Base-by-base conservation (phyloP, 92 coral and sea anemone genomes). In the Paramuricea clavata region DNA sequence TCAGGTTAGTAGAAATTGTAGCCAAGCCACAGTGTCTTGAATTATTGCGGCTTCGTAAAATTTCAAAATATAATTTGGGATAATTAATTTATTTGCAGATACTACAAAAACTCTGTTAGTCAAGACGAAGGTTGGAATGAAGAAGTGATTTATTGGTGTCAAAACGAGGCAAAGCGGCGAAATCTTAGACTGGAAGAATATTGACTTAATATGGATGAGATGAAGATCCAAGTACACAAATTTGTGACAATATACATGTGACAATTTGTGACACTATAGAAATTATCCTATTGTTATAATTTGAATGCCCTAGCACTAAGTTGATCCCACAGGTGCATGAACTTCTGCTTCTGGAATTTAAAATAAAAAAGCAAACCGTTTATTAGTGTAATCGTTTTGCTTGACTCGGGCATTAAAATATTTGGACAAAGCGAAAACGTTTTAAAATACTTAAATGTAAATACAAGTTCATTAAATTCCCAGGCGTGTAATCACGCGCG, bases 201-300 rank as follows among this genome's bases (percentile, higher is more conserved):
- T 82, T 82, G 87, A 11, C 61, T 82, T 1, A 25, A 68, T 1
- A 41, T 82, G 39, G 87, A 82, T 69, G 79, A 82, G 70, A 82
- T 82, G 87, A 62, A 69, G 34, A 82, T 82, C 28, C 87, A 82
- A 75, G 82, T 77, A 77, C 21, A 11, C 34, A 32, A 34, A 12
- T n/a, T n/a, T n/a, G 6, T 2, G 26, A 6, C 6, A 5, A 54
- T 54, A 54, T 34, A 22, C 5, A 33, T n/a, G n/a, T n/a, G n/a
- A n/a, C n/a, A n/a, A n/a, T n/a, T n/a, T n/a, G n/a, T n/a, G n/a
- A n/a, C n/a, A n/a, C n/a, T n/a, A n/a, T n/a, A n/a, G n/a, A n/a
- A n/a, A n/a, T n/a, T n/a, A n/a, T n/a, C n/a, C n/a, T n/a, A n/a
- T n/a, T n/a, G n/a, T n/a, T n/a, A n/a, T n/a, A n/a, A n/a, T n/a